phyloP scores from a whole-genome alignment of 2,888 invertebrate genomes.

The Vesta saturnalis region DNA sequence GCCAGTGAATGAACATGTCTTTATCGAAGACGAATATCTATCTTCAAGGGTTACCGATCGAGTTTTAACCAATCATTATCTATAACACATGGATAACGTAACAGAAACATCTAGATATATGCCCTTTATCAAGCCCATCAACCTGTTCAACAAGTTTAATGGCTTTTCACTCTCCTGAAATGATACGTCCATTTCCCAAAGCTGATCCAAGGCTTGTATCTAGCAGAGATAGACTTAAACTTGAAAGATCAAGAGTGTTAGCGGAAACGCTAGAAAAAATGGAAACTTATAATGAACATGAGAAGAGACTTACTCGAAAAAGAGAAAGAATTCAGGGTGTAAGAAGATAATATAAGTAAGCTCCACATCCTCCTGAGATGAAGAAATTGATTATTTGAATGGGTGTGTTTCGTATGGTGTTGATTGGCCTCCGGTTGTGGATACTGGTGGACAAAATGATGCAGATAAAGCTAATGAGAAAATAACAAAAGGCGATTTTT shows the following conservation, averaged over 20 bases:
- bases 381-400: background rate
- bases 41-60: background rate
- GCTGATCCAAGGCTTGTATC: background rate
- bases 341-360: background rate
- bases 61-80: background rate
- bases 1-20: constrained; percentile 2
- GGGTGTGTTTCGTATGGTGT: too few relatives aligned
- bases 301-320: background rate
- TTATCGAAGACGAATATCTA: background rate
- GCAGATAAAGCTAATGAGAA: background rate
- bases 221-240: background rate
- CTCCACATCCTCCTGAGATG: background rate
- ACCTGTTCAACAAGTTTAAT: background rate
- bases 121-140: background rate
- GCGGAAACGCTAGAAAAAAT: background rate
- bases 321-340: background rate
- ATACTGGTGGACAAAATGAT: background rate
- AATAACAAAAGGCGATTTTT: background rate
- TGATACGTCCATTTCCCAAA: background rate
- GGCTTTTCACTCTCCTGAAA: background rate
- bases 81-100: background rate
- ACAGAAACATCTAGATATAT: background rate
- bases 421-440: background rate
- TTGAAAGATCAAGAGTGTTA: background rate
- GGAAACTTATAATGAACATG: background rate